Evolutionary conservation across 2,888 invertebrate species (phyloP), one percentile per base, ranked within the genome.

Genomic region (Uropetala carovei): DNA sequence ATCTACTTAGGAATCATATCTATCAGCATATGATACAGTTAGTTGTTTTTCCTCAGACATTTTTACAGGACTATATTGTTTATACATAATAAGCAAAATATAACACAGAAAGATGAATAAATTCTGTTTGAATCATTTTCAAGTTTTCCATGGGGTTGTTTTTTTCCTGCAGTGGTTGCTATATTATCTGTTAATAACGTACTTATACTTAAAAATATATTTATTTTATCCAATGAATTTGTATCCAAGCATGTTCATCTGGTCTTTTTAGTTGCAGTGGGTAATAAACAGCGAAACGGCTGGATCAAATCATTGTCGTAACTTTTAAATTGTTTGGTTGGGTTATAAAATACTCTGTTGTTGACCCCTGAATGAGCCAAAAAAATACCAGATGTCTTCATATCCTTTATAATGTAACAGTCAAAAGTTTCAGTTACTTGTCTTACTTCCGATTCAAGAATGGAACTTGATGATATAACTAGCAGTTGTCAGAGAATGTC

Each of bases 191-290:
- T 89, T 43, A n/a, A 68, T 43, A 43, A 64, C 64, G 64, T 89
- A 89, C 68, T 64, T 68, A 89, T 89, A 9, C 43, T 89, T 30
- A 10, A 59, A 60, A 86, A n/a, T 86, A 43, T 60, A 64, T 89
- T 89, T 56, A 68, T 89, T 64, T 89, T 9, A 68, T 9, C 43
- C 43, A 22, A 75, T 3, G n/a, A 75, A 22, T 22, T 75, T 27
- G 43, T 10, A 22, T 43, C 11, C 10, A 30, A 30, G 43, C 43
- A 11, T 64, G 22, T 85, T 27, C 13, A 10, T 30, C n/a, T n/a
- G n/a, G n/a, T 4, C 4, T 64, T 43, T 43, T 64, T 13, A 60
- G 18, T 60, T 18, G 59, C 16, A 30, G 16, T 43, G 30, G 89
- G n/a, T 60, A 10, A 64, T n/a, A 18, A 27, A n/a, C n/a, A n/a